These are phyloP conservation scores for Napeogenes inachia DNA, from an alignment of 2,888 invertebrate species.

Conservation along the genomic window DNA sequence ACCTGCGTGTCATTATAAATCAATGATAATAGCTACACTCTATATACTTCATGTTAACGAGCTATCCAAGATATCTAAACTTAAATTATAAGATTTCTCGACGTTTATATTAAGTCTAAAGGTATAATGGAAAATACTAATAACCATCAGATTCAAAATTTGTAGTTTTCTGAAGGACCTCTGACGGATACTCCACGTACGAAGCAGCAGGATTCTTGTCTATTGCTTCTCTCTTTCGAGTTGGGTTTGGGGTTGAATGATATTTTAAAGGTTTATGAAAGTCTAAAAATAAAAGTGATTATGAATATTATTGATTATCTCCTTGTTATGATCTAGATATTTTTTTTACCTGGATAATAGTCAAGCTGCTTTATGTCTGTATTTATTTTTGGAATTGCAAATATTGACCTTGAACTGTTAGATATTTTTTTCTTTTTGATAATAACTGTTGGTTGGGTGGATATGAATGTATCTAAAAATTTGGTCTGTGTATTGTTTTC, in stretches of 20 bases:
- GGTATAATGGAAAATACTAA: not conserved
- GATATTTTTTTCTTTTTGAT: slow-evolving; percentile 16
- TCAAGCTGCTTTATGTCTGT: slow-evolving; percentile 25
- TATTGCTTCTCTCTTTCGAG: slow-evolving; percentile 16
- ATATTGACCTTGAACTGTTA: slow-evolving; percentile 12
- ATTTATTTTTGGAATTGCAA: slow-evolving; percentile 28
- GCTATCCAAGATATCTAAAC: not conserved
- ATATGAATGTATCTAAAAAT: slow-evolving; percentile 12
- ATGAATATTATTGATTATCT: no score
- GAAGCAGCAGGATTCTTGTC: slow-evolving; percentile 38
- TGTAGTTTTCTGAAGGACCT: slow-evolving; percentile 58
- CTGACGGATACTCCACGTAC: slow-evolving; percentile 56
- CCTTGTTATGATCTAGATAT: not conserved
- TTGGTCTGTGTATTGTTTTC: not conserved
- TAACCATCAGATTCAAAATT: slow-evolving; percentile 57
- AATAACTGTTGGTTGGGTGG: slow-evolving; percentile 19
- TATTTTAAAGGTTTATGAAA: slow-evolving; percentile 34
- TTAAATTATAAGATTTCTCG: not conserved
- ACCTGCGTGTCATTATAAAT: slow-evolving; percentile 3
- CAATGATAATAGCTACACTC: not conserved
- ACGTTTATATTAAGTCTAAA: not conserved
- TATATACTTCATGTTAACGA: not conserved
- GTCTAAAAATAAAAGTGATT: slow-evolving; percentile 31
- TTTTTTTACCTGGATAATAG: not conserved
- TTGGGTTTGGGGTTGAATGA: slow-evolving; percentile 31